A percentile compares a stretch with the other conserved stretches of the same genome.
These are phyloP conservation scores for Araneus ventricosus DNA, from an alignment of 1,140 invertebrate genomes.

Conservation along the genomic window DNA sequence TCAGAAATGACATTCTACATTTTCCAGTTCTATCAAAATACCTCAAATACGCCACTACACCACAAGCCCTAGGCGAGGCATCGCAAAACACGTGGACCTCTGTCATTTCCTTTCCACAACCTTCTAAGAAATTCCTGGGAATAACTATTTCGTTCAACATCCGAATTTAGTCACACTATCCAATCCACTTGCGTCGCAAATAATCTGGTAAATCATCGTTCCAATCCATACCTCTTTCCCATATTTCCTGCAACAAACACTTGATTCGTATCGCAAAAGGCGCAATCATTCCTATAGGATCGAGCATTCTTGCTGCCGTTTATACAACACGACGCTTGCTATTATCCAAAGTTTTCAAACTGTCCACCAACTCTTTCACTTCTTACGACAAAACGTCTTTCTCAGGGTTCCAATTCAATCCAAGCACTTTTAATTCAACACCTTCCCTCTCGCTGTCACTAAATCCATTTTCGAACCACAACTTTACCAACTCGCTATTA, in stretches of 20 bases:
- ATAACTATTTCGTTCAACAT: neutral
- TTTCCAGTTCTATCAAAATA: neutral
- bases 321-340: neutral
- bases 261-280: too few species aligned
- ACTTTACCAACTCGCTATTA: neutral
- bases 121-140: neutral
- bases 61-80: neutral
- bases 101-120: neutral
- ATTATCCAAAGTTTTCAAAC: neutral
- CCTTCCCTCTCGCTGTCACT: too few species aligned
- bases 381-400: too few species aligned
- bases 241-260: too few species aligned
- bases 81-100: conserved; percentile 19
- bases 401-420: neutral
- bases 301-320: neutral
- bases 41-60: neutral
- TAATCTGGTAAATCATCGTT: too few species aligned
- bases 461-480: neutral
- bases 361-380: neutral
- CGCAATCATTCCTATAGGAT: neutral
- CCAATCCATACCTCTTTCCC: neutral
- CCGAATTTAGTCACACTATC: neutral
- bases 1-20: neutral
- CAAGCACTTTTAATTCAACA: neutral
- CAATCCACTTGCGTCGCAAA: conserved; percentile 8